Conservation (phyloP, 2,888 invertebrate genomes). For the Deilephila elpenor region DNA sequence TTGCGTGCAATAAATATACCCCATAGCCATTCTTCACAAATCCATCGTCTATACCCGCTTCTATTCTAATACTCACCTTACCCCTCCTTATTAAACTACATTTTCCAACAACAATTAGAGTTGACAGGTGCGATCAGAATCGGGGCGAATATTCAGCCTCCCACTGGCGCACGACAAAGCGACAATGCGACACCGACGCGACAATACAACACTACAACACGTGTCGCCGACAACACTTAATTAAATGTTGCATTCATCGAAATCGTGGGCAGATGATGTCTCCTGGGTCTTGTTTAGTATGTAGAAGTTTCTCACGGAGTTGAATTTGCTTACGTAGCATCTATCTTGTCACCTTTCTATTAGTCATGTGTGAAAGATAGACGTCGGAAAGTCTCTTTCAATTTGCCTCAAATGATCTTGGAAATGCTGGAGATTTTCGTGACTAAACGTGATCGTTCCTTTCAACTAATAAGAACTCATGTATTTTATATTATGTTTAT, state of each 20-base stretch:
- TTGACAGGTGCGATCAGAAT: conserved; percentile 78
- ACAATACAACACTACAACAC: conserved; percentile 63
- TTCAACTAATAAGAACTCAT: no score
- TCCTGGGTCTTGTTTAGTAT: conserved; percentile 47
- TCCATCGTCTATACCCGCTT: background rate
- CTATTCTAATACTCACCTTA: background rate
- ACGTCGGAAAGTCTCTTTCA: no score
- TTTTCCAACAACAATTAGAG: background rate
- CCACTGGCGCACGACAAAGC: conserved; percentile 66
- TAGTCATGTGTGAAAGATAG: no score
- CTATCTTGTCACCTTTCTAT: background rate
- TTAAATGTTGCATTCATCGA: conserved; percentile 72
- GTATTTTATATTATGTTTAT: no score
- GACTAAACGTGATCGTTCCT: no score
- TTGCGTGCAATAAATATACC: conserved; percentile 15
- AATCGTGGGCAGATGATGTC: conserved; percentile 68
- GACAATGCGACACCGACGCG: conserved; percentile 64
- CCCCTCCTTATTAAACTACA: background rate
- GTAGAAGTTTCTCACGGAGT: conserved; percentile 7
- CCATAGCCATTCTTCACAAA: conserved; percentile 3
- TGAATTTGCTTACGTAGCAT: background rate
- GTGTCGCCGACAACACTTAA: conserved; percentile 79
- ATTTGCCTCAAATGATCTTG: background rate
- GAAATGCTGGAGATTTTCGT: no score
- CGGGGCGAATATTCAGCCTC: conserved; percentile 64